These are phyloP conservation scores for Rhagophthalmus giganteus DNA, from an alignment of 2,888 invertebrate genomes.

Conservation along the genomic window DNA sequence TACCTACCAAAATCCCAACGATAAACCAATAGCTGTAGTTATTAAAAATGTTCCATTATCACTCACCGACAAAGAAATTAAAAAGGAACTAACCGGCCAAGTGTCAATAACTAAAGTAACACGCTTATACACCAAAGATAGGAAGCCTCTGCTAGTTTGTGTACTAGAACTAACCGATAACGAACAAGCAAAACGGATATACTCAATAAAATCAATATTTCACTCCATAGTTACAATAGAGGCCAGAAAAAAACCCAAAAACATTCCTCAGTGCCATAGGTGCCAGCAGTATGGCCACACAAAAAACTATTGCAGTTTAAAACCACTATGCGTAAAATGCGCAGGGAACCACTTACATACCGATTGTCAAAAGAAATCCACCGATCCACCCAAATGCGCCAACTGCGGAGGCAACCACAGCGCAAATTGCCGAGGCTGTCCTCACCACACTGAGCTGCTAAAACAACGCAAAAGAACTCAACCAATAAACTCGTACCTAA, in stretches of 20 bases:
- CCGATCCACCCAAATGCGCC: too few relatives aligned
- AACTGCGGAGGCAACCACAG: slow-evolving; percentile 51
- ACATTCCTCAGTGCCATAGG: too few relatives aligned
- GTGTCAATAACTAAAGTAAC: too few relatives aligned
- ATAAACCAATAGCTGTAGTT: too few relatives aligned
- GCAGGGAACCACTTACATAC: too few relatives aligned
- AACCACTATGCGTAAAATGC: too few relatives aligned
- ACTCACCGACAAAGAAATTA: background rate
- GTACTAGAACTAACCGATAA: too few relatives aligned
- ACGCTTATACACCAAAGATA: slow-evolving; percentile 2
- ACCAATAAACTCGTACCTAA: background rate
- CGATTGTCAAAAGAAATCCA: slow-evolving; percentile 38
- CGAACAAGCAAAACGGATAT: slow-evolving; percentile 26
- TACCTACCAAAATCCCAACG: too few relatives aligned
- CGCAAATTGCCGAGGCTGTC: slow-evolving; percentile 50
- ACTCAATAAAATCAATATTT: background rate
- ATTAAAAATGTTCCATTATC: too few relatives aligned
- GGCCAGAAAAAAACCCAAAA: too few relatives aligned
- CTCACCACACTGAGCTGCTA: background rate
- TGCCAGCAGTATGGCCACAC: too few relatives aligned
- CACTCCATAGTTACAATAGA: background rate
- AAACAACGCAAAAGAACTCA: slow-evolving; percentile 4
- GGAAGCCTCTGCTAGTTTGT: background rate
- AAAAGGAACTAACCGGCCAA: background rate
- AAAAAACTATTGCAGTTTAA: too few relatives aligned